Evolutionary conservation across 2,888 invertebrate species (phyloP).

Genomic region (Andrena praecox): DNA sequence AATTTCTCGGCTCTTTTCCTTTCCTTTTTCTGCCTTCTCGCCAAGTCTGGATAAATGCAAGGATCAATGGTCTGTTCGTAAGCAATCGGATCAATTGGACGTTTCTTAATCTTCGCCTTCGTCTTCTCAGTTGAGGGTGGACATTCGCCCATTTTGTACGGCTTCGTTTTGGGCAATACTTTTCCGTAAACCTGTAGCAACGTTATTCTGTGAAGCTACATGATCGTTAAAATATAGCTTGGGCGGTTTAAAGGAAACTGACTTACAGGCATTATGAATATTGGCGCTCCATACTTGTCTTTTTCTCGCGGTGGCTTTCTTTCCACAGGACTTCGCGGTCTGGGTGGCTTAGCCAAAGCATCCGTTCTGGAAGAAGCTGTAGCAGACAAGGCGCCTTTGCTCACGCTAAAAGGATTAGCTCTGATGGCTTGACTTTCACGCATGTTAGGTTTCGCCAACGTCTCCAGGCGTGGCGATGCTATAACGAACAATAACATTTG

Average conservation of each 20-base stretch:
- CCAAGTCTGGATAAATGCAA: constrained; percentile 68
- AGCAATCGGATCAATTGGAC: constrained; percentile 70
- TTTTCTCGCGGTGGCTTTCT: constrained; percentile 69
- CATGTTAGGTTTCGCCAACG: constrained; percentile 60
- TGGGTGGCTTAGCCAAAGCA: constrained; percentile 70
- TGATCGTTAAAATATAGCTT: neutral
- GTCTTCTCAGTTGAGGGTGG: constrained; percentile 21
- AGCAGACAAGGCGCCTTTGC: constrained; percentile 68
- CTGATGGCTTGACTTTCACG: constrained; percentile 35
- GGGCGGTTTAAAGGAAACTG: neutral
- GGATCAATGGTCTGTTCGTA: constrained; percentile 76
- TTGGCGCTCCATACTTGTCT: constrained; percentile 71
- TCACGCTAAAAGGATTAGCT: constrained; percentile 67
- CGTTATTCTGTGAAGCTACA: neutral
- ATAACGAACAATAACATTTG: neutral
- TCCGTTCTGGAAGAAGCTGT: constrained; percentile 54
- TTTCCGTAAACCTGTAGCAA: constrained; percentile 68
- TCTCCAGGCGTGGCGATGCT: constrained; percentile 66
- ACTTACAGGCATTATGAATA: constrained; percentile 72
- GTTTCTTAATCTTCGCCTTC: neutral
- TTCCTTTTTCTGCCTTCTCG: constrained; percentile 71
- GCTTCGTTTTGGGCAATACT: constrained; percentile 65
- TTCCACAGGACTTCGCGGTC: constrained; percentile 67
- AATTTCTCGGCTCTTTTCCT: constrained; percentile 61
- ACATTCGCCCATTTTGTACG: constrained; percentile 69